Conservation (phyloP, 1,140 invertebrate species). For the Hestina assimilis region DNA sequence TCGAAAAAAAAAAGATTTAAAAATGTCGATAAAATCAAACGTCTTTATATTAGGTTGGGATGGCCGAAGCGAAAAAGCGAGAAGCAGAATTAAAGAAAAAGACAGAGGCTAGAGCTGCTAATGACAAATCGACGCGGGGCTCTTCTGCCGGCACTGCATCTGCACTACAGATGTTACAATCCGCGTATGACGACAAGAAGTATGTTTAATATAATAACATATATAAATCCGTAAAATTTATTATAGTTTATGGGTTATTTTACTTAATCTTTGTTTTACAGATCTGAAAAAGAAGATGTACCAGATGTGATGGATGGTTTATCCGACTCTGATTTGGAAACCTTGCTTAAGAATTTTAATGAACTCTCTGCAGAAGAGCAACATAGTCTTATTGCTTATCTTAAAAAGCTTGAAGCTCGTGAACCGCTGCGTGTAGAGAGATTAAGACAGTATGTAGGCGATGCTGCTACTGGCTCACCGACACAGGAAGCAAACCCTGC, state of each 20-base stretch:
- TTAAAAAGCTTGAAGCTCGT: constrained; percentile 86
- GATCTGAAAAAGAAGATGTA: constrained; percentile 44
- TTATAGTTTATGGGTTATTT: too few species aligned
- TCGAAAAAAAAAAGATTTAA: too few species aligned
- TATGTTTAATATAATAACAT: too few species aligned
- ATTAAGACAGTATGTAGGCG: constrained; percentile 74
- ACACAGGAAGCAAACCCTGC: constrained; percentile 4
- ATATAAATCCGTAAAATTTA: too few species aligned
- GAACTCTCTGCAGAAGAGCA: constrained; percentile 87
- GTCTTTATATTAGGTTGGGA: constrained; percentile 54
- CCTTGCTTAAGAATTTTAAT: constrained; percentile 86
- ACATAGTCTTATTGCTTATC: constrained; percentile 86
- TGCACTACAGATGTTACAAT: constrained; percentile 55
- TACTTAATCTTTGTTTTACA: constrained; percentile 21
- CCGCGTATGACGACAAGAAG: constrained; percentile 67
- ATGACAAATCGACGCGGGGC: not conserved
- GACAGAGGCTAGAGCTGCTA: not conserved
- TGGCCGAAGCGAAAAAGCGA: constrained; percentile 65
- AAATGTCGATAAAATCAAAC: not conserved
- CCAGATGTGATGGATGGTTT: constrained; percentile 83
- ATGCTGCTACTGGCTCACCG: constrained; percentile 33
- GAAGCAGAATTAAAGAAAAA: constrained; percentile 43
- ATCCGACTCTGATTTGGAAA: constrained; percentile 86
- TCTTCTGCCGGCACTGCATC: constrained; percentile 40
- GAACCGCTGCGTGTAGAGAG: constrained; percentile 86